A percentile compares a stretch with the other conserved stretches of the same genome.
phyloP scores from a whole-genome alignment of 2,113 vertebrate species.

The Hemibagrus wyckioides region DNA sequence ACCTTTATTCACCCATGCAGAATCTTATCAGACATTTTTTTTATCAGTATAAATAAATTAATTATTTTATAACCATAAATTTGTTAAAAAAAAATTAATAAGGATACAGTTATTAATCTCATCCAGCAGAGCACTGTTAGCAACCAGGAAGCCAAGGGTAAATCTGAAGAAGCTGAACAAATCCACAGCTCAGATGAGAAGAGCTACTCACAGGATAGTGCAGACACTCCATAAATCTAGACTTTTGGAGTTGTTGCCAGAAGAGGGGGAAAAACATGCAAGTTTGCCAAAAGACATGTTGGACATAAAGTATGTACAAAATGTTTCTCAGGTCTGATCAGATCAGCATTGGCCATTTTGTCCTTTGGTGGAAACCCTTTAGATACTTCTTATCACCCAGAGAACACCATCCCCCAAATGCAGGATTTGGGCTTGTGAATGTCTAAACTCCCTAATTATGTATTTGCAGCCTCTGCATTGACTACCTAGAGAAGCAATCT shows the following conservation, averaged over 20 bases:
- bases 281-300: neutral
- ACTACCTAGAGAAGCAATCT: neutral
- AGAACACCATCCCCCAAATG: neutral
- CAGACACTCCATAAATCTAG: neutral
- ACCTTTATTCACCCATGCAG: no score
- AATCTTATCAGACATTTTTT: no score
- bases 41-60: no score
- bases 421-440: neutral
- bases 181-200: neutral
- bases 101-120: no score
- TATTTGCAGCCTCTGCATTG: neutral
- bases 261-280: neutral
- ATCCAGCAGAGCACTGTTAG: neutral
- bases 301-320: neutral
- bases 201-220: neutral
- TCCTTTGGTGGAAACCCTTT: neutral
- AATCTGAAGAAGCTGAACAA: neutral
- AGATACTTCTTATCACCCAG: neutral
- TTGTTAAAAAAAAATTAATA: no score
- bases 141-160: neutral
- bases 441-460: neutral
- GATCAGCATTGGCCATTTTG: neutral
- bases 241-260: neutral
- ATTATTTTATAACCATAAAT: no score
- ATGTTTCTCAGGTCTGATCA: neutral